Evolutionary conservation across 2,888 invertebrate genomes (phyloP), one percentile per base, ranked within the genome.

Genomic region (Nysson spinosus): DNA sequence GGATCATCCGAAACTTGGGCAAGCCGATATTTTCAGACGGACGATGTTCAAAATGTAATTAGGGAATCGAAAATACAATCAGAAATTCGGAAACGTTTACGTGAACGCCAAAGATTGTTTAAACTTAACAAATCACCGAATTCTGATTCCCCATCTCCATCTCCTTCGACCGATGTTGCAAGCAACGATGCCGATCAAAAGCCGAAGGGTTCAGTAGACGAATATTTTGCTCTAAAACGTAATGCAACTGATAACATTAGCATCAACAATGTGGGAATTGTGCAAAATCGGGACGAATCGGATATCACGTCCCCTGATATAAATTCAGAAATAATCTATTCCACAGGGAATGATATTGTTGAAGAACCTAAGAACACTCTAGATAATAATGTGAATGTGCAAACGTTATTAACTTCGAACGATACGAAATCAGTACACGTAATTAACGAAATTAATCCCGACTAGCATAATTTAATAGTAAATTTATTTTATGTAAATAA

Each of bases 11-110:
- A 87, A 77, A 87, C 87, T 6, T 87, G 87, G 87, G 85, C 85
- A 3, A 81, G 84, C 11, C 82, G 87, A n/a, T 87, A 87, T 62
- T 85, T 84, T 67, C 84, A 85, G 50, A 86, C 86, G 9, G 87
- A 86, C 28, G 86, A 85, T 60, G 87, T 87, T 1, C 85, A 86
- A 44, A 86, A 67, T 47, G 87, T 87, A 11, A 87, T 87, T 46
- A 87, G 85, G 61, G 87, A 87, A 46, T 87, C 87, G 1, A 87
- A 87, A 52, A 87, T 87, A 32, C 87, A 87, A 28, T 87, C 87
- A 0, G 87, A 87, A 69, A 87, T 87, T 52, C 79, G 87, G 1
- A 87, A 87, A 72, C 81, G 87, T 11, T 72, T 87, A 43, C 69
- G 87, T 17, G 87, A 87, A 71, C 78, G 87, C 16, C 87, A 87